phyloP scores from a whole-genome alignment of 2,888 invertebrate species.

The Lycia hirtaria region DNA sequence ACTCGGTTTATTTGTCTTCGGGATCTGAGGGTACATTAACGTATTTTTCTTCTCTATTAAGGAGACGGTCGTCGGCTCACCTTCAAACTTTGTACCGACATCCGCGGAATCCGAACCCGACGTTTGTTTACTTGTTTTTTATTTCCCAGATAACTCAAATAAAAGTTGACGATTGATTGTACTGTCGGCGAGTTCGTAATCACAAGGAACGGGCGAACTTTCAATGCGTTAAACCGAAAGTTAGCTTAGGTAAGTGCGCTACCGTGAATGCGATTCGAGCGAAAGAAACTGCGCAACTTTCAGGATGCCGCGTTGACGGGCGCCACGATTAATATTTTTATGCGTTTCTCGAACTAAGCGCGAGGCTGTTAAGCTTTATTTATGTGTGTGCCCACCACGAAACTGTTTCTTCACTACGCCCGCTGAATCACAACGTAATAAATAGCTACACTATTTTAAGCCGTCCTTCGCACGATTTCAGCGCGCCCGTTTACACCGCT shows the following conservation, averaged over 20 bases:
- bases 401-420: constrained; percentile 59
- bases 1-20: constrained; percentile 82
- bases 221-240: constrained; percentile 65
- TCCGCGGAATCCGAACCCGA: constrained; percentile 67
- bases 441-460: constrained; percentile 77
- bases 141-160: constrained; percentile 79
- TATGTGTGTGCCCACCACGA: constrained; percentile 48
- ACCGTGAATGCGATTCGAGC: constrained; percentile 53
- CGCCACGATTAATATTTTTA: constrained; percentile 53
- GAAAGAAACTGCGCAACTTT: constrained; percentile 56
- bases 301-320: constrained; percentile 49
- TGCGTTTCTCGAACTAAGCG: constrained; percentile 48
- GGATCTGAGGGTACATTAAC: constrained; percentile 84
- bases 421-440: constrained; percentile 70
- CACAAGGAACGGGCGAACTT: constrained; percentile 59
- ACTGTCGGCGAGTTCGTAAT: constrained; percentile 72
- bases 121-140: constrained; percentile 80
- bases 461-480: constrained; percentile 79
- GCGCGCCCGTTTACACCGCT: constrained; percentile 69
- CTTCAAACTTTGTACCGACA: constrained; percentile 76
- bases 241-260: constrained; percentile 57
- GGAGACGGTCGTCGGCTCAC: constrained; percentile 78
- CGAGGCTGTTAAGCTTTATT: constrained; percentile 51
- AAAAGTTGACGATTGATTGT: constrained; percentile 84
- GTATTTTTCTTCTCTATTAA: constrained; percentile 86